Conservation (phyloP, 1,140 invertebrate species). For the Drosophila pruinosa region DNA sequence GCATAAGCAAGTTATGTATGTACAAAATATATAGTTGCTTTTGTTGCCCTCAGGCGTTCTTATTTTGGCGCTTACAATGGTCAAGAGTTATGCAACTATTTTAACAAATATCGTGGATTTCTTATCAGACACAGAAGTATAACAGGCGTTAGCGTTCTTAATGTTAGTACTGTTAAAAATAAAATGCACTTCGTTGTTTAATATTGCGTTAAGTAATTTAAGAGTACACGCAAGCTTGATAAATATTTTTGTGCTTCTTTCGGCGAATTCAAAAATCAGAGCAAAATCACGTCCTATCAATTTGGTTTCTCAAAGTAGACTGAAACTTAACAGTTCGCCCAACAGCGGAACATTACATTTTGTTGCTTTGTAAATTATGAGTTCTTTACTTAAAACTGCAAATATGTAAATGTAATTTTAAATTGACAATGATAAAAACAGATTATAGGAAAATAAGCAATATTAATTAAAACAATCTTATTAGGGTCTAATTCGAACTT, state of each 20-base stretch:
- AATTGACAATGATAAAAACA: no score
- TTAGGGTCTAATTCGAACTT: background rate
- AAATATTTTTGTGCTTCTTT: conserved; percentile 39
- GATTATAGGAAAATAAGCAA: no score
- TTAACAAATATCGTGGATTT: conserved; percentile 19
- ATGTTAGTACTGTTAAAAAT: background rate
- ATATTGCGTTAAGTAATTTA: background rate
- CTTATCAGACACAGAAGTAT: conserved; percentile 22
- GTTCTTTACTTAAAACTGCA: no score
- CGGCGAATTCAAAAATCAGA: conserved; percentile 31
- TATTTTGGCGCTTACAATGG: conserved; percentile 46
- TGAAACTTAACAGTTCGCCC: conserved; percentile 16
- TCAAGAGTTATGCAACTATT: conserved; percentile 42
- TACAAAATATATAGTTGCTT: background rate
- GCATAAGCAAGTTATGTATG: conserved; percentile 18
- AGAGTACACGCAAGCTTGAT: conserved; percentile 6
- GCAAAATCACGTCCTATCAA: conserved; percentile 11
- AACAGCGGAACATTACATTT: conserved; percentile 1
- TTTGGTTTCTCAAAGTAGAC: conserved; percentile 33
- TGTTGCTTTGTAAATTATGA: no score
- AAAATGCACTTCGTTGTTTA: conserved; percentile 1
- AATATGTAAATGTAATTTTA: no score
- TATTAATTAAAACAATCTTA: no score
- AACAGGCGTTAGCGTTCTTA: background rate
- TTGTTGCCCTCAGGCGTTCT: conserved; percentile 25